Conservation (phyloP, 2,888 invertebrate genomes). For the Odontocolon sp. region DNA sequence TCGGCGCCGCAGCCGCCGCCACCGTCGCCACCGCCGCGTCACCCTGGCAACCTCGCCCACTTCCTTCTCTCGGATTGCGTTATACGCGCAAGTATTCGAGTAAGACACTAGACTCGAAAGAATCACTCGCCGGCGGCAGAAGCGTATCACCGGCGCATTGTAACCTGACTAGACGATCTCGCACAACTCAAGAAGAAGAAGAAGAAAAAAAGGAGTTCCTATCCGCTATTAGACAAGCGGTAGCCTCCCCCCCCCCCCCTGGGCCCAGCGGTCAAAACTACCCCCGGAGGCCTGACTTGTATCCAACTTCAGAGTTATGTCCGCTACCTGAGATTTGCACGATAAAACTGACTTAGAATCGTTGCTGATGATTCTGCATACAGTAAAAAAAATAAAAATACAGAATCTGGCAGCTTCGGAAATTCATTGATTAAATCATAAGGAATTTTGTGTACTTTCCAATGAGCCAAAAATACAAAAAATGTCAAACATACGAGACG, state of each 20-base stretch:
- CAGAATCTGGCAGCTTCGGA: too few relatives aligned
- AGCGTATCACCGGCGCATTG: constrained; percentile 16
- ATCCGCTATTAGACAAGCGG: neutral
- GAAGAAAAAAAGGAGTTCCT: neutral
- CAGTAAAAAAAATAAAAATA: too few relatives aligned
- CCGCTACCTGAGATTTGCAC: too few relatives aligned
- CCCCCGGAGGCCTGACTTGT: too few relatives aligned
- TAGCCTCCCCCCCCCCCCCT: too few relatives aligned
- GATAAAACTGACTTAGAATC: too few relatives aligned
- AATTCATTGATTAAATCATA: too few relatives aligned
- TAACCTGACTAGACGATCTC: constrained; percentile 24
- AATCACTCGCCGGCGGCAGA: constrained; percentile 46
- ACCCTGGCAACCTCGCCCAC: constrained; percentile 75
- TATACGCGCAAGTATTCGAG: constrained; percentile 13
- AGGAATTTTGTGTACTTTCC: too few relatives aligned
- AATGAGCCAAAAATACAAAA: neutral
- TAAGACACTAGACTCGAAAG: constrained; percentile 35
- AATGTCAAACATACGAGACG: neutral
- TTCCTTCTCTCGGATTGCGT: constrained; percentile 45
- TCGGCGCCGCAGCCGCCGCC: constrained; percentile 61
- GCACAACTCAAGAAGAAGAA: neutral
- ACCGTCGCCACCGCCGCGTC: constrained; percentile 69
- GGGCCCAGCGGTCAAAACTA: too few relatives aligned
- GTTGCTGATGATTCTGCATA: too few relatives aligned
- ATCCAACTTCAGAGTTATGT: too few relatives aligned